Evolutionary conservation across 2,888 invertebrate genomes (phyloP), one percentile per base, ranked within the genome.

Genomic region (Smittia sp.): DNA sequence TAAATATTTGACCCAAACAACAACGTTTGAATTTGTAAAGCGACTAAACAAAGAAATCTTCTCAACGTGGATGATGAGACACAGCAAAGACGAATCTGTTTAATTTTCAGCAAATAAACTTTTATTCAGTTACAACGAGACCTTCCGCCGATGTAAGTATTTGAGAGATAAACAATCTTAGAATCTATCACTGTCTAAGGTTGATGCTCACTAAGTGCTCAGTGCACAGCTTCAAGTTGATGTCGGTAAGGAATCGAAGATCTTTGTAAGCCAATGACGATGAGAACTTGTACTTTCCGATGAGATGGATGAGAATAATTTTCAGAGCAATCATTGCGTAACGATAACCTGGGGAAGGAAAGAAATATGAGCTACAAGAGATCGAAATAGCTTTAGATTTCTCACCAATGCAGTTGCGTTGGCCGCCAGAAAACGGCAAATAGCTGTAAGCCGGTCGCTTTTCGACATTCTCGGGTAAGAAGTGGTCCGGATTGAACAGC

Each of bases 281-380:
- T 4, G 62, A 38, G 41, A 72, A 72, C 41, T 72, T 62, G 25
- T 39, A 72, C n/a, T 62, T 32, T 62, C 24, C 20, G 9, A 72
- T 18, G 38, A 72, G 58, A 18, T 72, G 39, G 2, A 72, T 25
- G 24, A 72, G 58, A n/a, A 72, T 32, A 15, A 72, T 38, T 62
- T 72, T 72, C 20, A 72, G 11, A 24, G 72, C 72, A 13, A 72
- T 72, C 72, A 72, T 72, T 24, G 72, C 72, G 39, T 72, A 72
- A 20, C 72, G 72, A 62, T 72, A 72, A 24, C 72, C 73, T 58
- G 20, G 11, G 1, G 9, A 18, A 41, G 18, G 41, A 24, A 58
- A 20, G 4, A 58, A 58, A 18, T 1, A 9, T 1, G 4, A 20
- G 2, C 2, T 6, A 11, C 4, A 9, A 18, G 58, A 20, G 11